These are phyloP conservation scores for Patella ulyssiponensis DNA, from an alignment of 2,888 invertebrate species.

Conservation along the genomic window DNA sequence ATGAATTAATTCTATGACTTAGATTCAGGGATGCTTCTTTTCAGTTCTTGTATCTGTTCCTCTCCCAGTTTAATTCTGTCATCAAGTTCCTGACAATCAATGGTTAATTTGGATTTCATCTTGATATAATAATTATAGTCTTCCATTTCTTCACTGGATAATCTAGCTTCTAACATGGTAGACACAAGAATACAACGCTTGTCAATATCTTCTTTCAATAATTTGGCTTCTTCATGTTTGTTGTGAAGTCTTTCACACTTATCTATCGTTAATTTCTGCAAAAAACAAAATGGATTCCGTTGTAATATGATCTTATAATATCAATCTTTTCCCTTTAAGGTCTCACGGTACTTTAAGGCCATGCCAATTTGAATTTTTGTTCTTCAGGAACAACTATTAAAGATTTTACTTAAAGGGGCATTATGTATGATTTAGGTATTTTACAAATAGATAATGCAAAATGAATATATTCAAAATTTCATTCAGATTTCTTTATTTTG, in stretches of 20 bases:
- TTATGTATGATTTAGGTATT: too few species aligned
- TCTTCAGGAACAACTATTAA: too few species aligned
- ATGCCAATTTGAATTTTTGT: too few species aligned
- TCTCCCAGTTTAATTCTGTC: constrained; percentile 87
- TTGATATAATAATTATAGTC: constrained; percentile 89
- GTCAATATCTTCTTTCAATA: constrained; percentile 86
- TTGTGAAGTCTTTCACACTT: constrained; percentile 84
- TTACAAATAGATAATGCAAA: too few species aligned
- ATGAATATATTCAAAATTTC: too few species aligned
- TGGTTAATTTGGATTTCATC: constrained; percentile 88
- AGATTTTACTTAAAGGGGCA: too few species aligned
- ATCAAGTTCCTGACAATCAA: constrained; percentile 85
- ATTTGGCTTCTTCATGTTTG: constrained; percentile 87
- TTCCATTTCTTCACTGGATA: constrained; percentile 79
- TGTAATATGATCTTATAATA: too few species aligned
- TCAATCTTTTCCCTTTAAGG: too few species aligned
- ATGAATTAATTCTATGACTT: not conserved
- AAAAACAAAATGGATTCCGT: not conserved
- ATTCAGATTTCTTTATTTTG: too few species aligned
- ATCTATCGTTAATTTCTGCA: constrained; percentile 69
- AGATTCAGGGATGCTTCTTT: constrained; percentile 75
- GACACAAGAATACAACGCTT: constrained; percentile 81
- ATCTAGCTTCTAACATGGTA: constrained; percentile 80
- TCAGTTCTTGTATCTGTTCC: constrained; percentile 83
- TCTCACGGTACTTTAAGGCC: too few species aligned